phyloP scores from a whole-genome alignment of 2,888 invertebrate genomes.

The Drosophila greeni region DNA sequence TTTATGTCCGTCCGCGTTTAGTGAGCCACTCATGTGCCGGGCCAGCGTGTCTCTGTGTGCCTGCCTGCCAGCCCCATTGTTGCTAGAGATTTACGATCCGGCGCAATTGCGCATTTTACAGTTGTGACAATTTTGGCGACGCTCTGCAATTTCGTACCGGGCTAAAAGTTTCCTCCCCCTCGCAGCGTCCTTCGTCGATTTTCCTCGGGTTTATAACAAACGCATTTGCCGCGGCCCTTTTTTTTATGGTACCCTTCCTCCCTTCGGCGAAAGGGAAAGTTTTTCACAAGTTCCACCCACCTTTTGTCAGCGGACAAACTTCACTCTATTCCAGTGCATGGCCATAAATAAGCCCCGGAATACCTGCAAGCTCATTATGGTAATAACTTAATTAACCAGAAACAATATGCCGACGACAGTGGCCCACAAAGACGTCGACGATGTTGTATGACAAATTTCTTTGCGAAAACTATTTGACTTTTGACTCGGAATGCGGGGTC shows the following conservation, averaged over 20 bases:
- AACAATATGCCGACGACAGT: constrained; percentile 65
- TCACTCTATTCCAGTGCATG: constrained; percentile 52
- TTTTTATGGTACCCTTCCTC: constrained; percentile 19
- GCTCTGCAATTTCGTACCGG: constrained; percentile 58
- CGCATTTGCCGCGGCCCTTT: constrained; percentile 40
- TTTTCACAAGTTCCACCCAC: constrained; percentile 29
- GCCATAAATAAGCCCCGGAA: constrained; percentile 63
- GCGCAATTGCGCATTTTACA: constrained; percentile 74
- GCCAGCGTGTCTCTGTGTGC: constrained; percentile 19
- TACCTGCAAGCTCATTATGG: constrained; percentile 73
- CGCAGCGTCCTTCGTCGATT: constrained; percentile 7
- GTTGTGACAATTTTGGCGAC: constrained; percentile 71
- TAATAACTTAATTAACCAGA: constrained; percentile 74
- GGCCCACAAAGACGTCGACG: constrained; percentile 38
- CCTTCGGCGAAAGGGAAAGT: constrained; percentile 16
- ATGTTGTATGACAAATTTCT: constrained; percentile 75
- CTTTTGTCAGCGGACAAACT: constrained; percentile 34
- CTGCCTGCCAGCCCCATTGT: constrained; percentile 41
- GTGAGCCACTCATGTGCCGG: constrained; percentile 60
- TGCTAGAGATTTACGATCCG: constrained; percentile 68
- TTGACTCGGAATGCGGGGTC: constrained; percentile 57
- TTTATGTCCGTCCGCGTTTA: constrained; percentile 64
- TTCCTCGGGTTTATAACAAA: constrained; percentile 58
- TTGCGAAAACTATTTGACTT: constrained; percentile 76
- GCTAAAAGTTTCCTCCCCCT: constrained; percentile 21